Conservation (phyloP, 2,888 invertebrate species). For the Eutolmus rufibarbis region DNA sequence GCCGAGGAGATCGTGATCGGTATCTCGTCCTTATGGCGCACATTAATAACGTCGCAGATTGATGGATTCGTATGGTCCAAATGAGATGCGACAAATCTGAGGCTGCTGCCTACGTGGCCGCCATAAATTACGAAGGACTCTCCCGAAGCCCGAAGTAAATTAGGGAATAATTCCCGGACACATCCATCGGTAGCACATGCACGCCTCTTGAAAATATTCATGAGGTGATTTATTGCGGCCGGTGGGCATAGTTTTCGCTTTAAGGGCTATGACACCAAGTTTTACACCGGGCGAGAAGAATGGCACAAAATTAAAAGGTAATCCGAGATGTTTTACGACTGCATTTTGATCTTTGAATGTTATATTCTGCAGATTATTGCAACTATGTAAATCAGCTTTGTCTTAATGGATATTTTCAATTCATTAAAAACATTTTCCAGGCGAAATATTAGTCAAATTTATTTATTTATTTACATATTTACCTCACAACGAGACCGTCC, state of each 20-base stretch:
- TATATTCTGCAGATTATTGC: neutral
- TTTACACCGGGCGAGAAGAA: neutral
- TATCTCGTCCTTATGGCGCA: constrained; percentile 1
- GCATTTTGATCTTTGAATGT: neutral
- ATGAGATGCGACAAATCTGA: constrained; percentile 5
- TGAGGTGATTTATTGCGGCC: neutral
- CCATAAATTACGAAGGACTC: constrained; percentile 10
- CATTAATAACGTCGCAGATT: constrained; percentile 42
- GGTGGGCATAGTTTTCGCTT: neutral
- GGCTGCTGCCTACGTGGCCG: neutral
- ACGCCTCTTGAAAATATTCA: neutral
- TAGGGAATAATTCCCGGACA: neutral
- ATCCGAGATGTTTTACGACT: neutral
- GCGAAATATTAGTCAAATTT: no score
- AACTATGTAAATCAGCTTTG: no score
- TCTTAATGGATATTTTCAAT: no score
- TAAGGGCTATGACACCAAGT: neutral
- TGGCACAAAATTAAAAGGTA: neutral
- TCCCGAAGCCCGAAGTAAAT: neutral
- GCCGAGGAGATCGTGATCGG: constrained; percentile 37
- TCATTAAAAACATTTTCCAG: no score
- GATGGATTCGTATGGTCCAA: neutral
- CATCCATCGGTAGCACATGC: neutral
- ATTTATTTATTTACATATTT: no score
- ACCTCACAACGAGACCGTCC: no score